Percentiles rank a stretch among this genome's conserved stretches.
Conservation (phyloP, 2,888 invertebrate species). For the Plebejus melissa region DNA sequence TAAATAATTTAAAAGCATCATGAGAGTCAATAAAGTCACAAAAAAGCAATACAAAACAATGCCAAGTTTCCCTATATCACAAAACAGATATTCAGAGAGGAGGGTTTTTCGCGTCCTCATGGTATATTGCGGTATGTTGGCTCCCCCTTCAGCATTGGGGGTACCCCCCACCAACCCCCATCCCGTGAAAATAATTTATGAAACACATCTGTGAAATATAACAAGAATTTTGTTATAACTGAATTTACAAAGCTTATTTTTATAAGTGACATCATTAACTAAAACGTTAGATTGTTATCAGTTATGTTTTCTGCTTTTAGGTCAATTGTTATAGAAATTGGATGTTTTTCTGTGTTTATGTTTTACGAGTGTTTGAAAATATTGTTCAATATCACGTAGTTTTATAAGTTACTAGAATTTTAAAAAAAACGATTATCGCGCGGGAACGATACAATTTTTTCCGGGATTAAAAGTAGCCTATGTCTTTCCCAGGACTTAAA, state of each 20-base stretch:
- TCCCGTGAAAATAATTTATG: slow-evolving; percentile 4
- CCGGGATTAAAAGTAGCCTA: too few species aligned
- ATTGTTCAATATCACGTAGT: neutral
- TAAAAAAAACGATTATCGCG: too few species aligned
- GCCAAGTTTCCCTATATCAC: neutral
- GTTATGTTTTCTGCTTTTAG: slow-evolving; percentile 6
- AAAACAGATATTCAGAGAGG: neutral
- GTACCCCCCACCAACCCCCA: neutral
- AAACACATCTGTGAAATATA: neutral
- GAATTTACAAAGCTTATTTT: neutral
- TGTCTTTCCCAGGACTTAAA: too few species aligned
- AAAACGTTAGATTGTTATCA: neutral
- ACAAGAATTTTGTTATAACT: neutral
- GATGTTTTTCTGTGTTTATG: neutral
- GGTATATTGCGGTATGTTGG: neutral
- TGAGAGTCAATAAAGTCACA: neutral
- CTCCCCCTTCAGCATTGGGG: neutral
- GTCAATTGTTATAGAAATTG: neutral
- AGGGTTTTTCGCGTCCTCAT: neutral
- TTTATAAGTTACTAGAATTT: too few species aligned
- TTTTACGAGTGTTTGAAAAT: neutral
- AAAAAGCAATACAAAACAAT: neutral
- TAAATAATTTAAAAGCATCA: neutral
- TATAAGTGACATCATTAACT: neutral
- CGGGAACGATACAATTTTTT: too few species aligned